A percentile compares a stretch with the other conserved stretches of the same genome.
These are phyloP conservation scores for Phrynosoma platyrhinos DNA, from an alignment of 2,113 vertebrate species.

Conservation along the genomic window DNA sequence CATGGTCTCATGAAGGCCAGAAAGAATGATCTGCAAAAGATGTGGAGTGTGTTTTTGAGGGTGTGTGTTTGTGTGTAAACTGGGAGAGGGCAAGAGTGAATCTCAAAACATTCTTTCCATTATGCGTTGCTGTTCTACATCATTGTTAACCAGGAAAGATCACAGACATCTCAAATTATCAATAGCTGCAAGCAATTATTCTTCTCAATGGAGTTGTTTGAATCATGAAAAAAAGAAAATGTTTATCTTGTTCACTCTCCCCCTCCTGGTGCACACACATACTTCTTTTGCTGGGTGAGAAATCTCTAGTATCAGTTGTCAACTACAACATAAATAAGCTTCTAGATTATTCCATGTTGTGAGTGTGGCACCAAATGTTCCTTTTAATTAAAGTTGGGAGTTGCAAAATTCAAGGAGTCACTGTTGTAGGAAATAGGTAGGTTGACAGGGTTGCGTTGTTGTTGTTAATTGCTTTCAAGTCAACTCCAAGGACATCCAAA, in stretches of 20 bases:
- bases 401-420: no score
- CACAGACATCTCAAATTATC: conserved; percentile 34
- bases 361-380: no score
- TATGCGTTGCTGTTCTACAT: conserved; percentile 27
- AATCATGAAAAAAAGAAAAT: conserved; percentile 11
- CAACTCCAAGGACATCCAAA: no score
- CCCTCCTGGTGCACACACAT: not conserved
- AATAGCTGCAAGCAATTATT: conserved; percentile 2
- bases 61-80: not conserved
- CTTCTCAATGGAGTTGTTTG: conserved; percentile 17
- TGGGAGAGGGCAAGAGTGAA: not conserved
- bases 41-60: not conserved
- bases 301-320: not conserved
- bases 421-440: no score
- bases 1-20: not conserved
- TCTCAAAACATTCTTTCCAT: conserved; percentile 25
- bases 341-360: not conserved
- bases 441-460: no score
- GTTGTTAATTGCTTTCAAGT: no score
- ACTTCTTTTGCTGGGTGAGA: not conserved
- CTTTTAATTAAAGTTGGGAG: no score
- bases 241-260: not conserved
- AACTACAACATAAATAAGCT: conserved; percentile 9
- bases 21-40: not conserved
- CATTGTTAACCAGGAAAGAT: conserved; percentile 31